These are phyloP conservation scores for Lithophane semibrunnea DNA, from an alignment of 2,888 invertebrate species.

Conservation along the genomic window DNA sequence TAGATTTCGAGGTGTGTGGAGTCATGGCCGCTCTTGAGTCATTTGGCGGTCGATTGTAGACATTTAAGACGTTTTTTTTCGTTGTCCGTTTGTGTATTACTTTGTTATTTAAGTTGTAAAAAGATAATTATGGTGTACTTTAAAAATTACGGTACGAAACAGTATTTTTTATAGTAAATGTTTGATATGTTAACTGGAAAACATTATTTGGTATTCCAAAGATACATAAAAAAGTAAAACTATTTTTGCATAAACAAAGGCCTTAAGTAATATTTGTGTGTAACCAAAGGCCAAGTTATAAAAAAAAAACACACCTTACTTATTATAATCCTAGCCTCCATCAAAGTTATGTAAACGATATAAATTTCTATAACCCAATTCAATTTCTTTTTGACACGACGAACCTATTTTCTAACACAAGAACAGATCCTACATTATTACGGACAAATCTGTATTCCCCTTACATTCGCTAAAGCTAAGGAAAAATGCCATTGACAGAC, in stretches of 20 bases:
- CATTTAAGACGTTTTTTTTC: constrained; percentile 52
- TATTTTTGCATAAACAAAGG: not conserved
- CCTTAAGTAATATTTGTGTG: not conserved
- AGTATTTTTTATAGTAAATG: constrained; percentile 10
- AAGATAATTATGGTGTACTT: constrained; percentile 34
- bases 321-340: not conserved
- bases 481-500: constrained; percentile 44
- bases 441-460: constrained; percentile 58
- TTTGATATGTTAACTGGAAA: constrained; percentile 24
- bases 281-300: not conserved
- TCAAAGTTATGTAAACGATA: not conserved
- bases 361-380: constrained; percentile 8
- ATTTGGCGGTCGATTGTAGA: constrained; percentile 61
- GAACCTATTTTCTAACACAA: constrained; percentile 13
- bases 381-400: constrained; percentile 17
- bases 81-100: constrained; percentile 48
- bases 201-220: not conserved
- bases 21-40: constrained; percentile 69
- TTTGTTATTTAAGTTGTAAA: constrained; percentile 50
- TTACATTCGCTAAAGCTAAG: constrained; percentile 31
- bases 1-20: constrained; percentile 68
- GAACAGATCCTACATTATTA: constrained; percentile 35
- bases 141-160: constrained; percentile 18
- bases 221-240: not conserved
- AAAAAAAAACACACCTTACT: not conserved